phyloP scores from a whole-genome alignment of 1,140 invertebrate genomes.

The Acromyrmex heyeri region DNA sequence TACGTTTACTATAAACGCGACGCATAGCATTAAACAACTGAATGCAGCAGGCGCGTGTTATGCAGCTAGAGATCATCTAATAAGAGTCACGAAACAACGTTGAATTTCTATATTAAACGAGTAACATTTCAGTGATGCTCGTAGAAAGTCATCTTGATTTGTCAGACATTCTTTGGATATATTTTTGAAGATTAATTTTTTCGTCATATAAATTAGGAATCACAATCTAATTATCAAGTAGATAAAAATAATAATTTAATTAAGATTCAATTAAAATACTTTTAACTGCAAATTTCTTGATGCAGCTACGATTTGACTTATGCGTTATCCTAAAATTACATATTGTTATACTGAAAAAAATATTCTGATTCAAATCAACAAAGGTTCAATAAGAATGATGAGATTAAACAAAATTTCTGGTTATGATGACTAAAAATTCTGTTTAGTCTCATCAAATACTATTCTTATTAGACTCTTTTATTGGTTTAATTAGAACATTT shows the following conservation, averaged over 20 bases:
- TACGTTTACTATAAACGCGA: neutral
- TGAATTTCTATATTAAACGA: neutral
- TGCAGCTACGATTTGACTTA: neutral
- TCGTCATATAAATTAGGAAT: neutral
- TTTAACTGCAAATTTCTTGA: neutral
- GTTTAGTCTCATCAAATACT: no score
- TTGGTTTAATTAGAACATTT: no score
- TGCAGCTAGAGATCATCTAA: conserved; percentile 13
- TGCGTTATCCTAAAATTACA: neutral
- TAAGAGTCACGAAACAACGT: conserved; percentile 31
- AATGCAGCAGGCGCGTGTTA: conserved; percentile 15
- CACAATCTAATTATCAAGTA: neutral
- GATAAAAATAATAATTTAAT: neutral
- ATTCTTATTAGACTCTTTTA: no score
- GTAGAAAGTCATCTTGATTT: neutral
- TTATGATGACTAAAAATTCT: no score
- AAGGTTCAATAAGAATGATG: no score
- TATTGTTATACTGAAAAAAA: neutral
- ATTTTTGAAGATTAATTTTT: neutral
- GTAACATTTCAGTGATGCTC: neutral
- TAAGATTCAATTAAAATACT: neutral
- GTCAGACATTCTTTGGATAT: neutral
- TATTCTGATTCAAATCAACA: no score
- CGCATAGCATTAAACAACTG: neutral
- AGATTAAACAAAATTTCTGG: no score